Base-by-base conservation (phyloP, 2,113 vertebrate genomes). In the Maccullochella peelii region DNA sequence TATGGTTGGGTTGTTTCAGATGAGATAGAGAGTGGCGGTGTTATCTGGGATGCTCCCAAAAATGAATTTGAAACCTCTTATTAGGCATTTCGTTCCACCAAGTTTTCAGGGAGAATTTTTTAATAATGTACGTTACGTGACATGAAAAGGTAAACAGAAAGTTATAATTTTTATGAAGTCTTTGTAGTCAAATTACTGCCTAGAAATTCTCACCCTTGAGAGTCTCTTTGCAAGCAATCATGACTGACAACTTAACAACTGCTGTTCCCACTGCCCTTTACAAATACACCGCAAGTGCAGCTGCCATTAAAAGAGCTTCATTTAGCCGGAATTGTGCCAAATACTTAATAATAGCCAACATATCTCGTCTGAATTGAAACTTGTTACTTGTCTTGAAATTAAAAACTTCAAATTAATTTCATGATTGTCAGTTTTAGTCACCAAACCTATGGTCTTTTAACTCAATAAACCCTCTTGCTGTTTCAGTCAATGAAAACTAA, bases 1-100 rank as follows among this genome's bases (percentile, higher is more conserved):
- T 93, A 93, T 93, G 92, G 86, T 83, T 94, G 83, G 82, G 73
- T 91, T 92, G 80, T 85, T 87, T 89, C 91, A 91, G 89, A 93
- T 91, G 83, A 94, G 90, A 88, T 82, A 58, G 40, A 79, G 55
- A 84, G 47, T 38, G 44, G 55, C 33, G 63, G 67, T 57, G 71
- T 91, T 91, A 88, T 85, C 73, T 47, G 38, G 54, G 82, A 82
- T 61, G 71, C 59, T 83, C 59, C 77, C 40, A 61, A 61, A 86
- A 70, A 83, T 67, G 65, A 89, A 88, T 86, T 83, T 42, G 2
- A 81, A 87, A 90, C 73, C 57, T 75, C 20, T 69, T 61, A 63
- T 83, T 79, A 83, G n/a, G n/a, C 25, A 42, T 83, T 83, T 83
- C 2, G 33, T 79, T 87, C 70, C 23, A 25, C 40, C 9, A 8